phyloP scores from a whole-genome alignment of 2,888 invertebrate genomes.

The Baccha elongata region DNA sequence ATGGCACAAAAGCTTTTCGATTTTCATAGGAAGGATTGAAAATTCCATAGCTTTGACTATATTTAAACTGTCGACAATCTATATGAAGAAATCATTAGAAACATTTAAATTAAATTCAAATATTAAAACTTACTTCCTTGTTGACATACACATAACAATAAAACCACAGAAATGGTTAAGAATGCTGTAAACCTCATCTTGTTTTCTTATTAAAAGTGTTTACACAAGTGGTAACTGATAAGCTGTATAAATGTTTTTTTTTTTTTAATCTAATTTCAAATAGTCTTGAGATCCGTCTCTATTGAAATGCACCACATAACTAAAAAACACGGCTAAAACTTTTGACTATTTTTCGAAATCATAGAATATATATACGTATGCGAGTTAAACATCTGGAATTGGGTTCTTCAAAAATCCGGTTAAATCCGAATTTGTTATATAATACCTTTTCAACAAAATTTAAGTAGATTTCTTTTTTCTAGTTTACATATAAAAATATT shows the following conservation, averaged over 20 bases:
- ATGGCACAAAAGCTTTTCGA: not conserved
- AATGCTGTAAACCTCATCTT: constrained; percentile 35
- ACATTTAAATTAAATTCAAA: too few relatives aligned
- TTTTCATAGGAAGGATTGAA: not conserved
- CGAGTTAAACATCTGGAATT: too few relatives aligned
- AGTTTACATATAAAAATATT: too few relatives aligned
- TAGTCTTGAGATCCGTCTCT: not conserved
- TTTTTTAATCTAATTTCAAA: too few relatives aligned
- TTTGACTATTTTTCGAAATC: too few relatives aligned
- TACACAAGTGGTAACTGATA: not conserved
- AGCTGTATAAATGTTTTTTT: too few relatives aligned
- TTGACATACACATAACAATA: constrained; percentile 29
- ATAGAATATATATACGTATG: too few relatives aligned
- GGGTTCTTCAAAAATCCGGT: too few relatives aligned
- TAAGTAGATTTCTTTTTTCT: too few relatives aligned
- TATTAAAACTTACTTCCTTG: constrained; percentile 32
- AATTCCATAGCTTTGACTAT: not conserved
- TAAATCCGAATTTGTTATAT: too few relatives aligned
- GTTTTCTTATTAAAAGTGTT: not conserved
- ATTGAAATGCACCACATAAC: not conserved
- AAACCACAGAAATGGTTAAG: constrained; percentile 16
- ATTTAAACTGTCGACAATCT: not conserved
- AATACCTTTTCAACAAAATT: too few relatives aligned
- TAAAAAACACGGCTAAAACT: too few relatives aligned
- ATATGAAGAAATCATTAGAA: not conserved